Conservation (phyloP, 2,797 vertebrate genomes). For the Pristis pectinata region DNA sequence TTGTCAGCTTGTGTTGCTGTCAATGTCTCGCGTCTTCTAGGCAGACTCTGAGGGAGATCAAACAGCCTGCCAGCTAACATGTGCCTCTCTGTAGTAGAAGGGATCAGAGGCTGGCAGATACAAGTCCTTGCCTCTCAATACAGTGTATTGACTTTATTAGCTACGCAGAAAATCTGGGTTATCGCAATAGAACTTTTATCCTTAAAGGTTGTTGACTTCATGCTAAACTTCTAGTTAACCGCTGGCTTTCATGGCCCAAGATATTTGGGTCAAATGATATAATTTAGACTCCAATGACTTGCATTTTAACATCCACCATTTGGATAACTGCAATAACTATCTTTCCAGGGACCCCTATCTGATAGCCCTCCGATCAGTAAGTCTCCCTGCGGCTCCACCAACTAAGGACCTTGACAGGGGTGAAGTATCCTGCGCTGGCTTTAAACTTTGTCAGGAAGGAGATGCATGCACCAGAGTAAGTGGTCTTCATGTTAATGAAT, state of each 20-base stretch:
- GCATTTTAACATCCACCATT: neutral
- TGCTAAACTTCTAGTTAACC: neutral
- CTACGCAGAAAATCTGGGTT: neutral
- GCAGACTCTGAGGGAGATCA: neutral
- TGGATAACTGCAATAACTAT: neutral
- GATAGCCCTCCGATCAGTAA: conserved; percentile 86
- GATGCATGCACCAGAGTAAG: conserved; percentile 73
- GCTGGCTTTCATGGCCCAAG: neutral
- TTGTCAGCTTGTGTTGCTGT: neutral
- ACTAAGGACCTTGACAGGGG: conserved; percentile 63
- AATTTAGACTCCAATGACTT: neutral
- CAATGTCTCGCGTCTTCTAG: neutral
- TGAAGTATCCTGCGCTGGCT: conserved; percentile 86
- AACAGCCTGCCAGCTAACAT: neutral
- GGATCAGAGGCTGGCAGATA: too few relatives aligned
- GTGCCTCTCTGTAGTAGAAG: neutral
- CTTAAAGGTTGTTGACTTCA: neutral
- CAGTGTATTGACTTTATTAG: neutral
- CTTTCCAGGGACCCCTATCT: conserved; percentile 78
- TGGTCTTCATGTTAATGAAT: neutral
- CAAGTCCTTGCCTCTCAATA: too few relatives aligned
- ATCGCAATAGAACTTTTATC: neutral
- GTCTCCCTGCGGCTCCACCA: conserved; percentile 70
- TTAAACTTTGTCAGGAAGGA: conserved; percentile 77
- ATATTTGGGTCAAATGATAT: neutral